These are phyloP conservation scores for Anoncus sp. DNA, from an alignment of 2,888 invertebrate species.

Conservation along the genomic window DNA sequence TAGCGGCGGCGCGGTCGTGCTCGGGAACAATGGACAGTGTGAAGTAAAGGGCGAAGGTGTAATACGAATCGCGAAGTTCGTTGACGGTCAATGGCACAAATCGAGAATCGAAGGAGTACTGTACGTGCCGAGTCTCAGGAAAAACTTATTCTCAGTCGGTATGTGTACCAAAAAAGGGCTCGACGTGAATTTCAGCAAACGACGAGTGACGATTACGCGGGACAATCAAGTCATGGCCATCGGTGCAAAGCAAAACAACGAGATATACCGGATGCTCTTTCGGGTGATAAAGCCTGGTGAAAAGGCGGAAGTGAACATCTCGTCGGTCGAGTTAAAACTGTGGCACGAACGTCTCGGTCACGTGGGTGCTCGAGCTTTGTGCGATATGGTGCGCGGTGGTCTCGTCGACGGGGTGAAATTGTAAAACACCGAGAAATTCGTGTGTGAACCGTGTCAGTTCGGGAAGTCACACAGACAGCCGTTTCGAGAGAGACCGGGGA, in stretches of 20 bases:
- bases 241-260: slow-evolving; percentile 39
- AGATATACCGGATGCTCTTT: slow-evolving; percentile 49
- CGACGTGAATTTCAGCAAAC: slow-evolving; percentile 10
- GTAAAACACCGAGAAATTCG: slow-evolving; percentile 28
- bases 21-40: slow-evolving; percentile 40
- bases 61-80: slow-evolving; percentile 26
- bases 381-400: slow-evolving; percentile 23
- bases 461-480: slow-evolving; percentile 49
- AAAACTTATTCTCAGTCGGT: slow-evolving; percentile 63
- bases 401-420: slow-evolving; percentile 51
- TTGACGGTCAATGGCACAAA: slow-evolving; percentile 38
- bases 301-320: slow-evolving; percentile 14
- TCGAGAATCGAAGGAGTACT: slow-evolving; percentile 50
- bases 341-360: slow-evolving; percentile 54
- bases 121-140: slow-evolving; percentile 56
- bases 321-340: slow-evolving; percentile 21
- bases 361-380: slow-evolving; percentile 33
- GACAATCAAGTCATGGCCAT: slow-evolving; percentile 1
- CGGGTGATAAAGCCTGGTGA: slow-evolving; percentile 3
- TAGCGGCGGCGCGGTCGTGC: slow-evolving; percentile 37
- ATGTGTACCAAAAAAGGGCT: slow-evolving; percentile 37
- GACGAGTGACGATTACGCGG: neutral
- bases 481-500: slow-evolving; percentile 37
- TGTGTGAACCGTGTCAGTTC: slow-evolving; percentile 52
- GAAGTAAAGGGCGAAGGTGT: slow-evolving; percentile 38